Evolutionary conservation across 2,888 invertebrate species (phyloP).

Genomic region (Spodoptera littoralis): DNA sequence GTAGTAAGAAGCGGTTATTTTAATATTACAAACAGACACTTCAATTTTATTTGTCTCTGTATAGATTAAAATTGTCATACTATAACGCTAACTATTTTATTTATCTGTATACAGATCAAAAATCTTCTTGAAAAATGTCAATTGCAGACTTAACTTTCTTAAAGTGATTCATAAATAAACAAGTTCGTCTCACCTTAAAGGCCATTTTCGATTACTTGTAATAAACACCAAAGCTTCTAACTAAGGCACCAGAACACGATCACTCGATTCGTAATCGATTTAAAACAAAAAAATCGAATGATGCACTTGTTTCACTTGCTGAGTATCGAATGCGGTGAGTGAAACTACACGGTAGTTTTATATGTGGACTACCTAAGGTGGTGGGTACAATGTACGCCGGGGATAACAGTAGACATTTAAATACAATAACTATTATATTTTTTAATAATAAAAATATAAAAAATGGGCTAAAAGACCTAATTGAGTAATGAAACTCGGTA

Average conservation of each 20-base stretch:
- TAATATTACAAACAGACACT: too few relatives aligned
- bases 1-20: too few relatives aligned
- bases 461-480: too few relatives aligned
- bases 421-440: neutral
- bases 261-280: slow-evolving; percentile 39
- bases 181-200: slow-evolving; percentile 70
- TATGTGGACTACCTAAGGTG: slow-evolving; percentile 65
- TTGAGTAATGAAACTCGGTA: too few relatives aligned
- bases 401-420: slow-evolving; percentile 19
- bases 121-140: neutral
- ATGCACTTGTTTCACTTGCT: slow-evolving; percentile 65
- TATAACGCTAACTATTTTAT: too few relatives aligned
- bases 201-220: slow-evolving; percentile 68
- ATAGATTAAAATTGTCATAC: too few relatives aligned
- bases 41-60: too few relatives aligned
- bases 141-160: too few relatives aligned
- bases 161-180: neutral
- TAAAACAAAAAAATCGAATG: slow-evolving; percentile 47
- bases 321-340: slow-evolving; percentile 72
- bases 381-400: slow-evolving; percentile 33
- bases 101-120: too few relatives aligned
- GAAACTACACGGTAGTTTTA: slow-evolving; percentile 73
- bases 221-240: slow-evolving; percentile 55
- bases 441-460: neutral
- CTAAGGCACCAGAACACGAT: slow-evolving; percentile 59